phyloP scores from a whole-genome alignment of 2,888 invertebrate species.

The Erynnis tages region DNA sequence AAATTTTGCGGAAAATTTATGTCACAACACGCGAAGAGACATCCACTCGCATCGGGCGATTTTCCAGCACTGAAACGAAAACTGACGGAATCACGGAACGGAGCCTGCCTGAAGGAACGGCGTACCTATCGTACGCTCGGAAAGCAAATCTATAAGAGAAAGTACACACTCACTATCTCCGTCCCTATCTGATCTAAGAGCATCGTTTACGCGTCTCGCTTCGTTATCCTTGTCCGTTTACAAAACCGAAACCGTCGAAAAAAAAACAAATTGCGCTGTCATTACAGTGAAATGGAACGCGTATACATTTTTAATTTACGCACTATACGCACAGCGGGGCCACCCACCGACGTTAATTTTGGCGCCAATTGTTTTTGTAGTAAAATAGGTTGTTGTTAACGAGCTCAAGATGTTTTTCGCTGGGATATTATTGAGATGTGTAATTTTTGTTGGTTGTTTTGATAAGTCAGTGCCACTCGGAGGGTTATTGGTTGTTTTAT shows the following conservation, averaged over 20 bases:
- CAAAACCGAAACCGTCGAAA: constrained; percentile 48
- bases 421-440: constrained; percentile 11
- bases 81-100: constrained; percentile 34
- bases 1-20: constrained; percentile 45
- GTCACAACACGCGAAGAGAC: constrained; percentile 30
- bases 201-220: constrained; percentile 39
- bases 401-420: constrained; percentile 9
- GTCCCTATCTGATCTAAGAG: constrained; percentile 45
- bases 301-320: constrained; percentile 36
- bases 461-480: constrained; percentile 29
- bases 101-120: constrained; percentile 34
- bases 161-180: constrained; percentile 51
- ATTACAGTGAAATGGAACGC: constrained; percentile 49
- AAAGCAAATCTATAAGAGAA: constrained; percentile 76
- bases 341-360: constrained; percentile 33
- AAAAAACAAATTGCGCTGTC: constrained; percentile 50
- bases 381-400: constrained; percentile 20
- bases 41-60: constrained; percentile 31
- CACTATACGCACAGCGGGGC: constrained; percentile 29
- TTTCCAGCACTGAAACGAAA: constrained; percentile 38
- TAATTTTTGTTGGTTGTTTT: constrained; percentile 29
- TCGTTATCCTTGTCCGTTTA: constrained; percentile 53
- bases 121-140: constrained; percentile 48
- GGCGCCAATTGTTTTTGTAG: constrained; percentile 35
- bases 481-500: constrained; percentile 35